Evolutionary conservation across 1,140 invertebrate species (phyloP), one percentile per base, ranked within the genome.

Genomic region (Neodiprion pinetum): DNA sequence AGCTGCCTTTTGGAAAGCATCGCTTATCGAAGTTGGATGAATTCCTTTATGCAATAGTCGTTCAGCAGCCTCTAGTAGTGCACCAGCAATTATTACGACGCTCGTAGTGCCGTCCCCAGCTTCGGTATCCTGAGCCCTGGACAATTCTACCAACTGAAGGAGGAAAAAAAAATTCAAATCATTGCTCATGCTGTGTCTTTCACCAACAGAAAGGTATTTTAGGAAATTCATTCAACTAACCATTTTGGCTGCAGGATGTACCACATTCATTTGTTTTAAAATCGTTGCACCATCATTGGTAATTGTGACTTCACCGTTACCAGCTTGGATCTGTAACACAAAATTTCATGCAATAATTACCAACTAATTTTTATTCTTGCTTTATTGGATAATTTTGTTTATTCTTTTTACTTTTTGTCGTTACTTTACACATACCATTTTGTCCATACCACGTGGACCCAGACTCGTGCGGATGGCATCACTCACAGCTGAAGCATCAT

Each of bases 251-350:
- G 99, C 98, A 74, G 99, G 99, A 90, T 99, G 99, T 79, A 98
- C 91, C 10, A 99, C 97, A 90, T 98, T 97, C 95, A 99, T 99
- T 90, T 99, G 95, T 88, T 99, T 99, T 61, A 99, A 89, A 89
- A 99, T 99, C 47, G 99, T 99, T 47, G 99, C 99, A 76, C 99
- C 99, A 92, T 99, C 99, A 91, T 99, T 99, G 68, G 98, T 99
- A 74, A 99, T 99, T 10, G 98, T 99, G 0, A 99, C 99, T 92
- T 99, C 98, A 10, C 98, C 98, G 91, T 98, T 98, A 14, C 92
- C 92, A 69, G 96, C 91, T 92, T 99, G 98, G 80, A 99, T 99
- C 95, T 94, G 80, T 75, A 88, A 88, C 79, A 79, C 76, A 80
- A 79, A 72, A 81, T 76, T 28, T 74, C 17, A 75, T 71, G 69